A percentile compares a stretch with the other conserved stretches of the same genome.
Conservation (phyloP, 2,888 invertebrate species). For the Glaucopsyche alexis region DNA sequence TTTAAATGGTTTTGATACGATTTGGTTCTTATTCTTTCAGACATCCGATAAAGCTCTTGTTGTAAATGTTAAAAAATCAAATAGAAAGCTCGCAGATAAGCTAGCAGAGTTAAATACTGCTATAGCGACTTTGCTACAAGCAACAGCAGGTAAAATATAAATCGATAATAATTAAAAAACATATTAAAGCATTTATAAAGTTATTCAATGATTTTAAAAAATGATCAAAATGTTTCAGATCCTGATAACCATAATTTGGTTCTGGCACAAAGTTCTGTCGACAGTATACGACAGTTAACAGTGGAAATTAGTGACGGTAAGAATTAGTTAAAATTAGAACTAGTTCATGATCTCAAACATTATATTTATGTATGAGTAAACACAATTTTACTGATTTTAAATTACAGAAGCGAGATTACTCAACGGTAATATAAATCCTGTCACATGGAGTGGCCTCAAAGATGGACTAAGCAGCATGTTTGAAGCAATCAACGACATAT, state of each 20-base stretch:
- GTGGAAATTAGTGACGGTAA: slow-evolving; percentile 39
- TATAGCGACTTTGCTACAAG: slow-evolving; percentile 50
- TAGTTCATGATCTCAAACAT: too few species aligned
- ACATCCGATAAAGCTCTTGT: neutral
- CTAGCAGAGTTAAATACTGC: slow-evolving; percentile 57
- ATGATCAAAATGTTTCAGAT: slow-evolving; percentile 32
- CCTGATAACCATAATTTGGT: slow-evolving; percentile 35
- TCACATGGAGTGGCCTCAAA: neutral
- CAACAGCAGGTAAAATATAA: slow-evolving; percentile 42
- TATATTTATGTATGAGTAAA: too few species aligned
- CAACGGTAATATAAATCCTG: neutral
- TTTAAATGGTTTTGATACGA: too few species aligned
- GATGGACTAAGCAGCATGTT: neutral
- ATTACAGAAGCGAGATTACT: slow-evolving; percentile 24
- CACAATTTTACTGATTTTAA: neutral
- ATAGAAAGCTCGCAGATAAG: slow-evolving; percentile 44
- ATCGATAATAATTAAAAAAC: too few species aligned
- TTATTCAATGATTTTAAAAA: neutral
- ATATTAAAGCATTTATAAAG: neutral
- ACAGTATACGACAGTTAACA: slow-evolving; percentile 35
- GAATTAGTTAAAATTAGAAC: neutral
- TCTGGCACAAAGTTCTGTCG: slow-evolving; percentile 33
- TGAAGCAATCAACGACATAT: slow-evolving; percentile 10
- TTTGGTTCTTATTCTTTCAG: slow-evolving; percentile 24
- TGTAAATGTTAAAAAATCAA: slow-evolving; percentile 26